These are phyloP conservation scores for Ommatoiulus sabulosus DNA, from an alignment of 2,888 invertebrate genomes.

Conservation along the genomic window DNA sequence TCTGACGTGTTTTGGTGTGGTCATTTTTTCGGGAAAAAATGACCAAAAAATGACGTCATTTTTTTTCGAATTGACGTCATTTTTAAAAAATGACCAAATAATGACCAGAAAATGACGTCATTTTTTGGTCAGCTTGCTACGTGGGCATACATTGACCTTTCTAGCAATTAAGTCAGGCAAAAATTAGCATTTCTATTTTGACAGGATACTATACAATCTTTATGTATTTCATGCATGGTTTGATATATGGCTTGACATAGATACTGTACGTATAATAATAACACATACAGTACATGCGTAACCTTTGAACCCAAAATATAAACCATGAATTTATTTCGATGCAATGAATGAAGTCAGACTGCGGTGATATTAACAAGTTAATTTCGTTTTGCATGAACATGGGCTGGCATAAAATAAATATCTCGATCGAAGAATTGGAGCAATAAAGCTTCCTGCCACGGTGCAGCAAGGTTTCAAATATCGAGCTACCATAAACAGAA, in stretches of 20 bases:
- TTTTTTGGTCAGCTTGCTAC: too few species aligned
- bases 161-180: background rate
- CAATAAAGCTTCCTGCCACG: background rate
- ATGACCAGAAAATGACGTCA: background rate
- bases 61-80: too few species aligned
- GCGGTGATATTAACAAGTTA: background rate
- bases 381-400: background rate
- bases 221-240: background rate
- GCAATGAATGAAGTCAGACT: background rate
- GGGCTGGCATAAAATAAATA: background rate
- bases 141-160: too few species aligned
- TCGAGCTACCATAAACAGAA: background rate
- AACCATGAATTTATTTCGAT: background rate
- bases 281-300: background rate
- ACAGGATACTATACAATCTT: background rate
- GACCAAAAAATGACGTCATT: too few species aligned
- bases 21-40: too few species aligned
- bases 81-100: background rate
- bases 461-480: conserved; percentile 1
- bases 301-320: background rate
- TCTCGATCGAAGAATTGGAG: background rate
- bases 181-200: background rate
- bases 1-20: too few species aligned
- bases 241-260: background rate
- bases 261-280: background rate